These are phyloP conservation scores for Macrochelys suwanniensis DNA, from an alignment of 2,797 vertebrate genomes.

Conservation along the genomic window DNA sequence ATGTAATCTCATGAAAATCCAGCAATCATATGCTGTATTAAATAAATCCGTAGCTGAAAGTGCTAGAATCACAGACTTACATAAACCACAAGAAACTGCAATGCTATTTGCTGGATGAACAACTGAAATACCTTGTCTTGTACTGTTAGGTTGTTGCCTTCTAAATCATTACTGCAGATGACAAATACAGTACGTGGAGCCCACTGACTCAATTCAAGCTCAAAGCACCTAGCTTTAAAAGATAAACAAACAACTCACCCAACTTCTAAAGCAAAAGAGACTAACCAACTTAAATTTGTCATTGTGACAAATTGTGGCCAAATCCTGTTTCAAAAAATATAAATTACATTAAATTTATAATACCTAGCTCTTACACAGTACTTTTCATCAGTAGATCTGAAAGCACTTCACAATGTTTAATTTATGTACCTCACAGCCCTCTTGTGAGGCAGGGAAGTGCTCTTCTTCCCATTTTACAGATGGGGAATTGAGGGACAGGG, in stretches of 20 bases:
- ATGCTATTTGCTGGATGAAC: neutral
- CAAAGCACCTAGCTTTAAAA: neutral
- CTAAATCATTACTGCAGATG: neutral
- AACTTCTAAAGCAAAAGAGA: neutral
- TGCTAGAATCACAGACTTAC: neutral
- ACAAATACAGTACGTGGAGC: neutral
- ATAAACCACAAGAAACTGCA: neutral
- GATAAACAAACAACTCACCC: rapidly evolving
- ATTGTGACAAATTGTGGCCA: neutral
- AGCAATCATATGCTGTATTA: neutral
- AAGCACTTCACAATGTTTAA: neutral
- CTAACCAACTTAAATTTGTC: neutral
- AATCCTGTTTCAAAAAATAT: neutral
- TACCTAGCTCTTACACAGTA: neutral
- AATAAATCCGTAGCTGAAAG: neutral
- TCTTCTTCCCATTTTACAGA: neutral
- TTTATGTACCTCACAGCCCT: neutral
- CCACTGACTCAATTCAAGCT: neutral
- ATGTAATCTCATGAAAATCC: neutral
- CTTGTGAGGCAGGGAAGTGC: neutral
- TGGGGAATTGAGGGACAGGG: neutral
- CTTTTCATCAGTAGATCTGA: neutral
- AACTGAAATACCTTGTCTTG: neutral
- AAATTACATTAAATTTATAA: neutral
- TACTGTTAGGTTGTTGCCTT: neutral